phyloP scores from a whole-genome alignment of 2,888 invertebrate genomes.

The Nycteola revayana region DNA sequence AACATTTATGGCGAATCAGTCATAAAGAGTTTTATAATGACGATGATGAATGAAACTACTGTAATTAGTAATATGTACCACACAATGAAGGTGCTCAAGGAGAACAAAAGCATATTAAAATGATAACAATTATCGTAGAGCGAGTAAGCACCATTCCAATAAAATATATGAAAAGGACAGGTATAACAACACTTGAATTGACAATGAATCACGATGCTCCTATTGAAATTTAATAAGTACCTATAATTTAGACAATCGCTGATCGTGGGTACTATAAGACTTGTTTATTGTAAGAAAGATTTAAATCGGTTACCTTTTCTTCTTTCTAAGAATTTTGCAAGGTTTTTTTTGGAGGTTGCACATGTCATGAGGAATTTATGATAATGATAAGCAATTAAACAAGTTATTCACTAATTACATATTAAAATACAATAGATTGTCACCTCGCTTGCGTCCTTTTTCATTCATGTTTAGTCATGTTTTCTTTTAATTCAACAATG shows the following conservation, averaged over 20 bases:
- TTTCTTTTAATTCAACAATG: too few relatives aligned
- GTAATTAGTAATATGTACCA: constrained; percentile 10
- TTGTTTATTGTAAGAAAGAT: constrained; percentile 11
- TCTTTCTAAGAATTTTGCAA: constrained; percentile 12
- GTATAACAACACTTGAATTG: constrained; percentile 57
- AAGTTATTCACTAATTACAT: constrained; percentile 9
- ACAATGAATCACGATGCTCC: constrained; percentile 53
- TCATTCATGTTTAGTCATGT: constrained; percentile 3
- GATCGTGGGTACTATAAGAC: constrained; percentile 20
- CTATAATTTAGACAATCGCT: constrained; percentile 29
- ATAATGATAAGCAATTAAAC: constrained; percentile 11
- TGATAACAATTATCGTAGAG: constrained; percentile 41
- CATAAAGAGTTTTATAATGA: too few relatives aligned
- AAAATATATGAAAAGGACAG: constrained; percentile 36
- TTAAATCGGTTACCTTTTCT: constrained; percentile 10
- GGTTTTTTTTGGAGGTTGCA: constrained; percentile 15
- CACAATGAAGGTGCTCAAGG: constrained; percentile 19
- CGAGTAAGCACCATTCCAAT: constrained; percentile 36
- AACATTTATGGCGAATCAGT: too few relatives aligned
- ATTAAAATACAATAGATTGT: constrained; percentile 11
- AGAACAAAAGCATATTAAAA: constrained; percentile 37
- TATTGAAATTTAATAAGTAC: constrained; percentile 38
- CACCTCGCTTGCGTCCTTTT: constrained; percentile 10
- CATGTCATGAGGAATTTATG: constrained; percentile 21
- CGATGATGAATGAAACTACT: constrained; percentile 9